These are phyloP conservation scores for Hydrocynus forskahlii DNA, from an alignment of 2,797 vertebrate species.

Conservation along the genomic window DNA sequence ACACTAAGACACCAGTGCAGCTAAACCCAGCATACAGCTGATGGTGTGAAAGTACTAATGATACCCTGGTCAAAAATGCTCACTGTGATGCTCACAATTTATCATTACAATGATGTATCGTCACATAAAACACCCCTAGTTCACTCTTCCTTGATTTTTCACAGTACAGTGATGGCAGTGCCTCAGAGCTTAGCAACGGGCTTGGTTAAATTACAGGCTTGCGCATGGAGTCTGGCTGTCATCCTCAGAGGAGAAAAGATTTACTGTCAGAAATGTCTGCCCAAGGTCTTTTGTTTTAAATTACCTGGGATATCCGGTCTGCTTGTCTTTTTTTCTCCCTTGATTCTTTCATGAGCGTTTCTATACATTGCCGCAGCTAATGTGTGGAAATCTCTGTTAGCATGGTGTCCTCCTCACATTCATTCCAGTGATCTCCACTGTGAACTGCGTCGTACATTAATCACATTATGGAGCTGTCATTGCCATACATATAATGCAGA, in stretches of 20 bases:
- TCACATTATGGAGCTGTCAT: conserved; percentile 12
- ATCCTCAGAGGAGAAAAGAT: conserved; percentile 57
- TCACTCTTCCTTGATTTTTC: conserved; percentile 29
- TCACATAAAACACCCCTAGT: background rate
- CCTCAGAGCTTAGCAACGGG: conserved; percentile 41
- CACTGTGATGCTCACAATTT: too few species aligned
- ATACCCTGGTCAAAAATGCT: background rate
- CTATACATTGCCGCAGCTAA: conserved; percentile 3
- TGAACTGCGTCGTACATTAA: conserved; percentile 29
- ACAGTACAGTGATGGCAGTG: conserved; percentile 13
- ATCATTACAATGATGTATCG: background rate
- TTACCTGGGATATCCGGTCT: conserved; percentile 60
- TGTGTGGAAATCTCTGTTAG: conserved; percentile 23
- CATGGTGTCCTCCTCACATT: conserved; percentile 21
- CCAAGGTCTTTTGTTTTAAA: conserved; percentile 64
- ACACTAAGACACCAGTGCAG: too few species aligned
- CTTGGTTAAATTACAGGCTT: conserved; percentile 61
- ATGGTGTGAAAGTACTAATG: background rate
- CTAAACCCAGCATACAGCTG: background rate
- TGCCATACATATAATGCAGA: background rate
- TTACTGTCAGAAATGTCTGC: conserved; percentile 59
- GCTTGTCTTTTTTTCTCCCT: conserved; percentile 34
- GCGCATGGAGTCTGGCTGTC: conserved; percentile 46
- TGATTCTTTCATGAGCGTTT: conserved; percentile 24
- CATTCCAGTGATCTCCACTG: conserved; percentile 1